A percentile compares a stretch with the other conserved stretches of the same genome.
phyloP scores from a whole-genome alignment of 2,113 vertebrate genomes.

The Platysteira castanea region DNA sequence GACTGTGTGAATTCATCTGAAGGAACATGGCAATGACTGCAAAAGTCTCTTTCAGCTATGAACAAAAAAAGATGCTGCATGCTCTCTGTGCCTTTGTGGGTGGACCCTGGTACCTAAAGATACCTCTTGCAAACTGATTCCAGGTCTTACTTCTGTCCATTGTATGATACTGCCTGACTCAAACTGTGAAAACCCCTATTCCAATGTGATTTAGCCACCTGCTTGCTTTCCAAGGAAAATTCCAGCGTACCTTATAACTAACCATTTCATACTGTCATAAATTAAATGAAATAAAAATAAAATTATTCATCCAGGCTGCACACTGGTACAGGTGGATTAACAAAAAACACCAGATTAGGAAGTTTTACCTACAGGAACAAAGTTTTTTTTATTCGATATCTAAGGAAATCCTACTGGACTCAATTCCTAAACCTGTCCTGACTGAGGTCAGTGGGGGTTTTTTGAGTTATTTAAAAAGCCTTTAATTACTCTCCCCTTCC shows the following conservation, averaged over 20 bases:
- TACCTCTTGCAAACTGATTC: neutral
- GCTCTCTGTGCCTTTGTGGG: neutral
- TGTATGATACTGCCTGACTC: neutral
- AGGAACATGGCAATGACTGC: neutral
- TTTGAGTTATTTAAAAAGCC: neutral
- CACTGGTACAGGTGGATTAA: neutral
- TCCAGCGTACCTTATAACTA: neutral
- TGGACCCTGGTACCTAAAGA: neutral
- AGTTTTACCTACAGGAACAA: neutral
- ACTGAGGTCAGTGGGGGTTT: neutral
- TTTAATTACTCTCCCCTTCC: slow-evolving; percentile 24
- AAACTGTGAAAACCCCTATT: neutral
- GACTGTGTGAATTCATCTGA: neutral
- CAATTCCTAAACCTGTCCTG: neutral
- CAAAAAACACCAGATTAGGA: neutral
- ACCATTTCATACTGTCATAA: neutral
- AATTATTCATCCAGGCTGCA: neutral
- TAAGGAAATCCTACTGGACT: neutral
- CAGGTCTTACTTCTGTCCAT: neutral
- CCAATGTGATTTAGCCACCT: neutral
- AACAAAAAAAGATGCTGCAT: neutral
- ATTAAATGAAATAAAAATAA: neutral
- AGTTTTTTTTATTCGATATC: neutral
- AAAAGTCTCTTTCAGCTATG: neutral
- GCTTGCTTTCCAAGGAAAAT: neutral